These are phyloP conservation scores for Thera britannica DNA, from an alignment of 2,888 invertebrate genomes.

Conservation along the genomic window DNA sequence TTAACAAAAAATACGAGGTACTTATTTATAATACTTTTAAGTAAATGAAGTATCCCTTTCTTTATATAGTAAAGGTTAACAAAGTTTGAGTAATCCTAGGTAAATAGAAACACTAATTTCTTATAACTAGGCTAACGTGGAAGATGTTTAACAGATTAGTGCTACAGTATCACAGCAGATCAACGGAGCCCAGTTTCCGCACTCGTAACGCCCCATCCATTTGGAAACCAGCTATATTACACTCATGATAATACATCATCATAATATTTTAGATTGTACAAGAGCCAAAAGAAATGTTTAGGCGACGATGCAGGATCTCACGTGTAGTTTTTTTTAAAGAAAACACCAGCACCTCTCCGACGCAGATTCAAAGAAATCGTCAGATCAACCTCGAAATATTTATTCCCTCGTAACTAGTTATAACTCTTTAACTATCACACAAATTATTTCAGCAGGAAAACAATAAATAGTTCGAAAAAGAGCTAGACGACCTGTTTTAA, in stretches of 20 bases:
- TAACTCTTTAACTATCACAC: slow-evolving; percentile 13
- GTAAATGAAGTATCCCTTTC: slow-evolving; percentile 73
- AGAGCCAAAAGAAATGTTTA: slow-evolving; percentile 45
- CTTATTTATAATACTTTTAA: slow-evolving; percentile 58
- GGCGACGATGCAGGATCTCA: slow-evolving; percentile 45
- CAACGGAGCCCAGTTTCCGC: slow-evolving; percentile 68
- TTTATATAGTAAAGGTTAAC: slow-evolving; percentile 80
- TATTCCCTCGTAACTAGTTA: slow-evolving; percentile 4
- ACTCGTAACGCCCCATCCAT: slow-evolving; percentile 50
- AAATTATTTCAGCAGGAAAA: slow-evolving; percentile 11
- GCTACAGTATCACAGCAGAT: slow-evolving; percentile 83
- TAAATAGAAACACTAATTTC: slow-evolving; percentile 78
- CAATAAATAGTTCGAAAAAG: slow-evolving; percentile 39
- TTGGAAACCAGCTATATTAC: slow-evolving; percentile 36
- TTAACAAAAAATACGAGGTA: slow-evolving; percentile 73
- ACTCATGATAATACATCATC: slow-evolving; percentile 10
- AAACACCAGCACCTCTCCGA: slow-evolving; percentile 41
- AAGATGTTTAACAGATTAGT: slow-evolving; percentile 78
- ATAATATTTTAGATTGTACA: slow-evolving; percentile 47
- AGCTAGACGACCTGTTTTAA: slow-evolving; percentile 42
- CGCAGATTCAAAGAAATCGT: slow-evolving; percentile 44
- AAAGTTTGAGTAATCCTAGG: slow-evolving; percentile 73
- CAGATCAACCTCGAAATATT: slow-evolving; percentile 32
- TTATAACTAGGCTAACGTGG: slow-evolving; percentile 80
- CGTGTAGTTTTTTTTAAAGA: slow-evolving; percentile 46